Percentiles rank a stretch among this genome's conserved stretches.
phyloP scores from a whole-genome alignment of 1,140 invertebrate species.

The Calephelis virginiensis region DNA sequence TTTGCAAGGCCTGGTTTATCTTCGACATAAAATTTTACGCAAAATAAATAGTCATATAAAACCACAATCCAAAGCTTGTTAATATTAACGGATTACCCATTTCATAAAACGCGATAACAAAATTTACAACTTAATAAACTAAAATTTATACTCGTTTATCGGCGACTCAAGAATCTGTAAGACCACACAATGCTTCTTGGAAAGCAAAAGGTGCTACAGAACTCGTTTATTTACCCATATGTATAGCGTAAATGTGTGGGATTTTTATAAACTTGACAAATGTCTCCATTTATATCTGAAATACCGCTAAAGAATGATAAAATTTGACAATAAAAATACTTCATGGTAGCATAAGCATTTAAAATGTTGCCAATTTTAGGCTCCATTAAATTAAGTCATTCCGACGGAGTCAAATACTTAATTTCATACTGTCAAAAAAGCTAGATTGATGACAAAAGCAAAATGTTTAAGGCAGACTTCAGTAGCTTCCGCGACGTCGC shows the following conservation, averaged over 20 bases:
- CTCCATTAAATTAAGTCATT: too few relatives aligned
- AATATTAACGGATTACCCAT: constrained; percentile 2
- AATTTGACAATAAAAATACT: too few relatives aligned
- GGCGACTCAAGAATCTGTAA: not conserved
- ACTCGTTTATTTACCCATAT: constrained; percentile 4
- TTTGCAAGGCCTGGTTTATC: not conserved
- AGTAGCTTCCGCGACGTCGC: too few relatives aligned
- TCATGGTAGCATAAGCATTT: too few relatives aligned
- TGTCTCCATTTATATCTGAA: too few relatives aligned
- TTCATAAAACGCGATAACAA: constrained; percentile 13
- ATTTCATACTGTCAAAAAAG: too few relatives aligned
- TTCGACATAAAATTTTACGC: not conserved
- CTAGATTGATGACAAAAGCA: too few relatives aligned
- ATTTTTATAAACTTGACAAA: constrained; percentile 3
- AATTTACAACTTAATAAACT: constrained; percentile 14
- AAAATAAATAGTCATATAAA: constrained; percentile 4
- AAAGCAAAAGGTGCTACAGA: constrained; percentile 9
- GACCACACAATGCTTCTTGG: constrained; percentile 7
- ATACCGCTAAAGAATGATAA: too few relatives aligned
- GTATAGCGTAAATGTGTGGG: not conserved
- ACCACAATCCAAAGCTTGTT: constrained; percentile 1
- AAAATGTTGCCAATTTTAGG: too few relatives aligned
- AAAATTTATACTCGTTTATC: constrained; percentile 5
- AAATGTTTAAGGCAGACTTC: too few relatives aligned
- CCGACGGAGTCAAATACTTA: too few relatives aligned